Evolutionary conservation across 2,797 vertebrate species (phyloP), one percentile per base, ranked within the genome.

Genomic region (Phyllotis vaccarum): DNA sequence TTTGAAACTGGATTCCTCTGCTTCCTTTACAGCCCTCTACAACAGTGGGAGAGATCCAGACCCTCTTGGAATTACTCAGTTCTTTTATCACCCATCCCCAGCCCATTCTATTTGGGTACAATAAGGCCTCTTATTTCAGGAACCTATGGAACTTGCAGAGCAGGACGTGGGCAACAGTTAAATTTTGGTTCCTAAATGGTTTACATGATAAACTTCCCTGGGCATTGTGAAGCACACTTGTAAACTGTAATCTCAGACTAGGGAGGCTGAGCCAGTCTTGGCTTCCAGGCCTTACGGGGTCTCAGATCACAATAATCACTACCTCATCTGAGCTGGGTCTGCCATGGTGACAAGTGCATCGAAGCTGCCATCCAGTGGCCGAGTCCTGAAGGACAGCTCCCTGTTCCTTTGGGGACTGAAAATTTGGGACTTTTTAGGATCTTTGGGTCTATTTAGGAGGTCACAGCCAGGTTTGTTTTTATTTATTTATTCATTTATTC

Each of bases 301-400:
- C 64, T 86, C n/a, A 86, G 29, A 21, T 34, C 31, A 52, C 3
- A 24, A n/a, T 14, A 27, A 62, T 83, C 58, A 21, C 60, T 56
- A 29, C 24, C 24, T 2, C 52, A 81, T 24, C 13, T 13, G 40
- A 1, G 37, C 52, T 27, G 66, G 37, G 1, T 34, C 19, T 60
- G 49, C 6, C 14, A 29, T 54, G 29, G 43, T 27, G 37, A 52
- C 16, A 29, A 80, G 62, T 40, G 66, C 21, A 40, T 89, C 40
- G 40, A 81, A 0, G 6, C 83, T 70, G 95, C 93, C 96, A 49
- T 80, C 95, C 19, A 54, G 86, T 90, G 96, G 95, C 64, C 66
- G 27, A 31, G 9, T 49, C 29, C 54, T n/a, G 16, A 92, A 89
- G 56, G 43, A 64, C 85, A 9, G 2, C 66, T 43, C 40, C 37